These are phyloP conservation scores for Delia radicum DNA, from an alignment of 1,140 invertebrate species.

Conservation along the genomic window DNA sequence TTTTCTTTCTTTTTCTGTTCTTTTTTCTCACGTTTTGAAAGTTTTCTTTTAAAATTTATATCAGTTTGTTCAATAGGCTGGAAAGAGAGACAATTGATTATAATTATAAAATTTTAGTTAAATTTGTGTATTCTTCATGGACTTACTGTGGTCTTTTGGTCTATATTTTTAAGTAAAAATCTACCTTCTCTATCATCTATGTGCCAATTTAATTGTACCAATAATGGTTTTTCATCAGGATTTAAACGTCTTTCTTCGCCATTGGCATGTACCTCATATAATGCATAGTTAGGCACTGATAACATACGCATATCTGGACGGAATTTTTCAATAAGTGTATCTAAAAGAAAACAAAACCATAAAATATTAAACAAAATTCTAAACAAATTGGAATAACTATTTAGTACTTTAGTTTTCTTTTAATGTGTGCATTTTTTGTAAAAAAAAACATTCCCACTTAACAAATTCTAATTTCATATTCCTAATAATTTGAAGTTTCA, in stretches of 20 bases:
- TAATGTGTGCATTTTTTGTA: too few species aligned
- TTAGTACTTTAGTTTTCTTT: too few species aligned
- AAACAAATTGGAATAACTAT: too few species aligned
- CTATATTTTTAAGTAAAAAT: conserved; percentile 88
- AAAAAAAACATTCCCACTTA: too few species aligned
- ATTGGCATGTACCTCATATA: conserved; percentile 97
- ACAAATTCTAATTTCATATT: too few species aligned
- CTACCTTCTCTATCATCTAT: conserved; percentile 96
- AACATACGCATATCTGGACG: conserved; percentile 99
- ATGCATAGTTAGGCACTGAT: conserved; percentile 90
- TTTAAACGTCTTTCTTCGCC: conserved; percentile 90
- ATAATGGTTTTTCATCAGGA: conserved; percentile 88
- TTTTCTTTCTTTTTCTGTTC: conserved; percentile 97
- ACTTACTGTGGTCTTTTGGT: conserved; percentile 71
- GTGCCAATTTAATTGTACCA: conserved; percentile 99
- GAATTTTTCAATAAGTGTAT: conserved; percentile 98
- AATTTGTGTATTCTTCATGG: neutral
- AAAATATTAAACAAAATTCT: neutral
- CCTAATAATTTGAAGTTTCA: too few species aligned
- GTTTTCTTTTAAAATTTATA: conserved; percentile 74
- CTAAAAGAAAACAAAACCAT: conserved; percentile 41
- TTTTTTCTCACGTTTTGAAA: conserved; percentile 98
- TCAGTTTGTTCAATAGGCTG: conserved; percentile 55
- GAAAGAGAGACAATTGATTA: neutral
- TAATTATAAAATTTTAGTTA: neutral